phyloP scores from a whole-genome alignment of 2,888 invertebrate species.

The Globia sparganii region DNA sequence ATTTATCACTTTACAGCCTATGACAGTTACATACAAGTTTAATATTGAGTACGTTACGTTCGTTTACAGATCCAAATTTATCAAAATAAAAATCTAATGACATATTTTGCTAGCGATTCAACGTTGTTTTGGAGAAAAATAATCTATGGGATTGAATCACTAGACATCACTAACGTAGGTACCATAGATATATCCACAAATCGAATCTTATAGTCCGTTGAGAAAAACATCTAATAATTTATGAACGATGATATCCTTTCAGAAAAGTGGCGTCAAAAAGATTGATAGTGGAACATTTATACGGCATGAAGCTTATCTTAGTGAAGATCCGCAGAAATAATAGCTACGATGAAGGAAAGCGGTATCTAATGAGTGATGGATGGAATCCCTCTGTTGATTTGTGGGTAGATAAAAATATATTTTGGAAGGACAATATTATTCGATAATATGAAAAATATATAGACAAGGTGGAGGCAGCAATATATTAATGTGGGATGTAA shows the following conservation, averaged over 20 bases:
- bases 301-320: slow-evolving; percentile 68
- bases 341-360: slow-evolving; percentile 59
- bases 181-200: no score
- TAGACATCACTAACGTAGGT: no score
- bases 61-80: neutral
- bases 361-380: slow-evolving; percentile 72
- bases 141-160: no score
- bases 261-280: slow-evolving; percentile 62
- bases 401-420: slow-evolving; percentile 26
- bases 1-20: neutral
- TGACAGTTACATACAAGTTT: neutral
- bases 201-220: neutral
- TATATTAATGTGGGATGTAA: no score
- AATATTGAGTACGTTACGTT: neutral
- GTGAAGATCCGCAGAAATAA: slow-evolving; percentile 62
- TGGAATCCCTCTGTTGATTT: slow-evolving; percentile 36
- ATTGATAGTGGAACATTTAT: slow-evolving; percentile 73
- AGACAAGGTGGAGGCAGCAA: no score
- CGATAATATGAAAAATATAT: neutral
- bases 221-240: slow-evolving; percentile 9
- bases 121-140: neutral
- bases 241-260: slow-evolving; percentile 54
- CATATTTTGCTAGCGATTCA: neutral
- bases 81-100: neutral
- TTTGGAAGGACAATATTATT: neutral